Conservation (phyloP, 1,140 invertebrate genomes). For the Pseudachorutes palmiensis region DNA sequence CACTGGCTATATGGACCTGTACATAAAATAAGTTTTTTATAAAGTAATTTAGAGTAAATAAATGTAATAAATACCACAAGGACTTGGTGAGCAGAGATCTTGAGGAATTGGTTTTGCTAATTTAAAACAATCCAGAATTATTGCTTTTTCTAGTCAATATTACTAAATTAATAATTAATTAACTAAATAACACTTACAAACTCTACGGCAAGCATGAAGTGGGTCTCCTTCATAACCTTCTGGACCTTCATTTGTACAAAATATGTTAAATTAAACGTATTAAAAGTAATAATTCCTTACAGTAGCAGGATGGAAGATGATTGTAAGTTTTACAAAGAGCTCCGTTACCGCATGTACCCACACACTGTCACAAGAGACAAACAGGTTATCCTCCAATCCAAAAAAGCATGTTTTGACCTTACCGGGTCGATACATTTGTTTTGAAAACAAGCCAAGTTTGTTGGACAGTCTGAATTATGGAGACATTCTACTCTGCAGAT, state of each 20-base stretch:
- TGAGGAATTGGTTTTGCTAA: constrained; percentile 43
- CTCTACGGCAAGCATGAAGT: constrained; percentile 37
- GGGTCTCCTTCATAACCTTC: constrained; percentile 34
- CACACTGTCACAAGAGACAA: neutral
- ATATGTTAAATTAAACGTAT: neutral
- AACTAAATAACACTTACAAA: constrained; percentile 46
- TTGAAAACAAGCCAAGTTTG: constrained; percentile 68
- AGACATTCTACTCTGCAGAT: constrained; percentile 60
- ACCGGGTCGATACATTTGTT: constrained; percentile 75
- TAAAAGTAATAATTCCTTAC: constrained; percentile 42
- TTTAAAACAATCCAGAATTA: too few species aligned
- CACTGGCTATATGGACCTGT: constrained; percentile 63
- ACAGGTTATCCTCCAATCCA: neutral
- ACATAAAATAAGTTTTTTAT: neutral
- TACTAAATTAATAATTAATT: too few species aligned
- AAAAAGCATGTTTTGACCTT: constrained; percentile 44
- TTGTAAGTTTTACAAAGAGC: constrained; percentile 52
- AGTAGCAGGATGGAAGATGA: constrained; percentile 65
- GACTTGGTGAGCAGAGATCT: constrained; percentile 51
- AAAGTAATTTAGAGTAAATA: too few species aligned
- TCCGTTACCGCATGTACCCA: constrained; percentile 13
- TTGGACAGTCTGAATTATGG: constrained; percentile 59
- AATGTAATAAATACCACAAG: too few species aligned
- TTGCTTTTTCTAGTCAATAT: too few species aligned
- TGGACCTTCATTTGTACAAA: constrained; percentile 46